Evolutionary conservation across 2,113 vertebrate genomes (phyloP).

Genomic region (Eretmochelys imbricata): DNA sequence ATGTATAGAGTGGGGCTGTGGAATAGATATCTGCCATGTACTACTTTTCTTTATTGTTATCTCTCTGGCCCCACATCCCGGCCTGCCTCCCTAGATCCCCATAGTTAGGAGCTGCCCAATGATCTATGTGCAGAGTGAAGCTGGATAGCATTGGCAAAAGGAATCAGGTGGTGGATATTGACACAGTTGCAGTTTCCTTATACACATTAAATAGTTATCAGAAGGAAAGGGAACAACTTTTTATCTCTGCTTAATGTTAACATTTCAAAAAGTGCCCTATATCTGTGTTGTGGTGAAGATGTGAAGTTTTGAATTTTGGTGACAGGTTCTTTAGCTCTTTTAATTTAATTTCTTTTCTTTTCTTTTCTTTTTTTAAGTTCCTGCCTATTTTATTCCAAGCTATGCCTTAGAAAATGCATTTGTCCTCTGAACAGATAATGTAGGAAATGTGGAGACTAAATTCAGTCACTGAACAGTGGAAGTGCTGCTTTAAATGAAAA

Average conservation of each 20-base stretch:
- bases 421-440: background rate
- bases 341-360: background rate
- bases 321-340: background rate
- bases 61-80: background rate
- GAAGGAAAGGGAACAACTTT: background rate
- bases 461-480: background rate
- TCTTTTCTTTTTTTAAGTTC: background rate
- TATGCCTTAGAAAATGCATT: background rate
- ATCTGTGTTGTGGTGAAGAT: background rate
- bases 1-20: background rate
- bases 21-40: background rate
- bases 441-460: background rate
- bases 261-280: background rate
- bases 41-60: background rate
- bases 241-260: background rate
- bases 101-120: background rate
- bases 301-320: background rate
- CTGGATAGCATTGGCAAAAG: background rate
- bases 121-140: background rate
- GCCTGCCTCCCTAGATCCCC: background rate
- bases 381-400: background rate
- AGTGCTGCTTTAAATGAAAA: background rate
- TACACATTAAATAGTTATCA: background rate
- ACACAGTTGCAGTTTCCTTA: background rate
- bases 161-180: background rate